Percentiles rank a stretch among this genome's conserved stretches.
These are phyloP conservation scores for Lucinisca nassula DNA, from an alignment of 2,888 invertebrate genomes.

Conservation along the genomic window DNA sequence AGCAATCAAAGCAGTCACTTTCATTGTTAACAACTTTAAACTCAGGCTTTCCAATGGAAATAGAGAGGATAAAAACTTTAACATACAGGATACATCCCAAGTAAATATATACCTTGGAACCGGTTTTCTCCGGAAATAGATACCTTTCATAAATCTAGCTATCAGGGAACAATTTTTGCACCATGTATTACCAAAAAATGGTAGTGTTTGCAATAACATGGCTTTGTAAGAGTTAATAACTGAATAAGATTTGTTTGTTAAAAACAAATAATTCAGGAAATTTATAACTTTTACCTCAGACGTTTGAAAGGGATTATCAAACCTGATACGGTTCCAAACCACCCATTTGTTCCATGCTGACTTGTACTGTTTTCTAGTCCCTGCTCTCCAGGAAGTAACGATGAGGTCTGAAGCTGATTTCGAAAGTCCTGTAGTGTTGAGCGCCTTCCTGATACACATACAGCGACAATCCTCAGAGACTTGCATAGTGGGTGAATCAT, in stretches of 20 bases:
- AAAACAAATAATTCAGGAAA: slow-evolving; percentile 18
- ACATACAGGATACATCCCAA: too few species aligned
- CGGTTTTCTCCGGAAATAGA: slow-evolving; percentile 9
- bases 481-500: slow-evolving; percentile 34
- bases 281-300: slow-evolving; percentile 31
- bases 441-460: slow-evolving; percentile 43
- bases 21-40: too few species aligned
- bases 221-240: slow-evolving; percentile 27
- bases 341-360: slow-evolving; percentile 51
- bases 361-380: slow-evolving; percentile 49
- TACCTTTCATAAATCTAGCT: slow-evolving; percentile 51
- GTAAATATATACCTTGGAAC: too few species aligned
- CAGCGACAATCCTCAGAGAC: slow-evolving; percentile 24
- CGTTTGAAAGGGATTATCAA: slow-evolving; percentile 38
- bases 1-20: too few species aligned
- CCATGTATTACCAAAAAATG: background rate
- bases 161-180: background rate
- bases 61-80: too few species aligned
- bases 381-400: slow-evolving; percentile 25
- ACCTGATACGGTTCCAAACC: slow-evolving; percentile 47
- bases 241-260: background rate
- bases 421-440: slow-evolving; percentile 45
- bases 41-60: too few species aligned
- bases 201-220: slow-evolving; percentile 43
- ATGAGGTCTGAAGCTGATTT: slow-evolving; percentile 27